phyloP scores from a whole-genome alignment of 2,797 vertebrate species.

The Cossypha caffra region DNA sequence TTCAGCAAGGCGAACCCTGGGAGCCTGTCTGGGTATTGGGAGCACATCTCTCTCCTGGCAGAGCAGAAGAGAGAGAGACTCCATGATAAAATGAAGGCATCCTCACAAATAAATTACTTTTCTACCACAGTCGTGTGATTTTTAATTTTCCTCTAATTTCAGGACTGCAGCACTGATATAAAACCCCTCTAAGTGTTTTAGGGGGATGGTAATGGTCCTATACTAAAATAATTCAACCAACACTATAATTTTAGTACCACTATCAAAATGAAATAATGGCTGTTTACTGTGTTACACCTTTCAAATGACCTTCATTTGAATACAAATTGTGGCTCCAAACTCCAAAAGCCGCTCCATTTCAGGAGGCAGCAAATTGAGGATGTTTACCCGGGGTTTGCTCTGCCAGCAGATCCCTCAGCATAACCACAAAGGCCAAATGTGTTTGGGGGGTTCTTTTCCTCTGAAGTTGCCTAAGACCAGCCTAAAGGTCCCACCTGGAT shows the following conservation, averaged over 20 bases:
- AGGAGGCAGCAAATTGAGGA: slow-evolving; percentile 66
- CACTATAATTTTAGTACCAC: slow-evolving; percentile 86
- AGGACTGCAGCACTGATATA: slow-evolving; percentile 66
- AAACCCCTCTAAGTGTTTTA: slow-evolving; percentile 80
- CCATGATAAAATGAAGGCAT: slow-evolving; percentile 7
- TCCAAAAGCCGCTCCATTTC: slow-evolving; percentile 73
- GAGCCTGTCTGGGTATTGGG: neutral
- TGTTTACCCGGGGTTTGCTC: slow-evolving; percentile 17
- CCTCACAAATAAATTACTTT: slow-evolving; percentile 21
- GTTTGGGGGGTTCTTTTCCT: neutral
- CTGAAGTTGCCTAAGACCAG: neutral
- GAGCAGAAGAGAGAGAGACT: neutral
- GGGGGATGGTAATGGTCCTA: slow-evolving; percentile 81
- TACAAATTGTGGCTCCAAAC: slow-evolving; percentile 79
- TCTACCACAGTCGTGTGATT: slow-evolving; percentile 59
- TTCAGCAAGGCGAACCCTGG: accelerated
- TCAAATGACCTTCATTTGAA: slow-evolving; percentile 86
- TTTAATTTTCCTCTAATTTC: slow-evolving; percentile 83
- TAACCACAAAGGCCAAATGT: neutral
- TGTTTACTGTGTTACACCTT: slow-evolving; percentile 84
- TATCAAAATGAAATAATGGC: slow-evolving; percentile 86
- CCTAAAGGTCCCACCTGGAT: neutral
- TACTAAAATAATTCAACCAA: slow-evolving; percentile 86
- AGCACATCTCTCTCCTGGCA: neutral
- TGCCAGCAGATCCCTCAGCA: slow-evolving; percentile 20